Conservation (phyloP, 2,888 invertebrate species). For the Drosophila rubida region DNA sequence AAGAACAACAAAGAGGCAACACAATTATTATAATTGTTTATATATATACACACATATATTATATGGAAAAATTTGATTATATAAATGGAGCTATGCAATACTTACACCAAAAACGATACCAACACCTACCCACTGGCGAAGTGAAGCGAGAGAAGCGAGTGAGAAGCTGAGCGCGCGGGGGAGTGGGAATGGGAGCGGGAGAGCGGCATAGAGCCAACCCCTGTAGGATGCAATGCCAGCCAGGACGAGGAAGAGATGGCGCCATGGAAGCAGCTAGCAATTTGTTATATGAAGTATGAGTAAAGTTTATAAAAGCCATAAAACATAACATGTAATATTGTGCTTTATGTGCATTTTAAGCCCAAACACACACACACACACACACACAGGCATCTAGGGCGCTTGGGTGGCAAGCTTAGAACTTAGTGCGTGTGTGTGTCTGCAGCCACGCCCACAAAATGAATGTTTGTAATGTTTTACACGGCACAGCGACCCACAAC, state of each 20-base stretch:
- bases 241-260: background rate
- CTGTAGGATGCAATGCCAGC: background rate
- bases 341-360: conserved; percentile 77
- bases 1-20: conserved; percentile 39
- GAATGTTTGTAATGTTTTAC: conserved; percentile 73
- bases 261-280: conserved; percentile 28
- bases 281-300: conserved; percentile 66
- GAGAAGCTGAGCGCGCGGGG: conserved; percentile 22
- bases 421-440: conserved; percentile 3
- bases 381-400: conserved; percentile 14
- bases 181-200: background rate
- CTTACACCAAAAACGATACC: conserved; percentile 49
- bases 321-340: conserved; percentile 57
- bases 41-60: conserved; percentile 75
- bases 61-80: conserved; percentile 70
- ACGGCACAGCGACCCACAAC: conserved; percentile 51
- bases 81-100: conserved; percentile 75
- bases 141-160: background rate
- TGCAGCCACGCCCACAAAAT: conserved; percentile 56
- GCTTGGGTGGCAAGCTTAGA: conserved; percentile 10
- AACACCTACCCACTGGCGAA: conserved; percentile 45
- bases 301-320: conserved; percentile 68
- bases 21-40: conserved; percentile 80
- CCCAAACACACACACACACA: conserved; percentile 40
- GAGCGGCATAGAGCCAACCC: background rate